Conservation (phyloP, 1,140 invertebrate species). For the Cotesia chilonis region DNA sequence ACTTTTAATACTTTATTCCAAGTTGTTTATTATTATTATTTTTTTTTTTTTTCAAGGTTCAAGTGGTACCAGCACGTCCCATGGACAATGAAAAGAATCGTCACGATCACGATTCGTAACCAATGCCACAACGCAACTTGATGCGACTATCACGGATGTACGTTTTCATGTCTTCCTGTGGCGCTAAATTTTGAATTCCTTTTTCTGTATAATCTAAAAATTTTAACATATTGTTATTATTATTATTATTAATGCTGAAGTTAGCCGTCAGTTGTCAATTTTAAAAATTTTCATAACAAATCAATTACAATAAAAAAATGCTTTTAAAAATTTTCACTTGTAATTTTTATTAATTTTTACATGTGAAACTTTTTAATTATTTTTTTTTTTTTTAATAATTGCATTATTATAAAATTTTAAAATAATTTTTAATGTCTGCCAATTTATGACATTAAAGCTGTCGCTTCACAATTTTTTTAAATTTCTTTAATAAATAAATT, state of each 20-base stretch:
- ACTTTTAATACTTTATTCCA: background rate
- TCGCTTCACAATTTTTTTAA: no score
- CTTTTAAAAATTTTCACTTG: no score
- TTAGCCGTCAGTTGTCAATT: background rate
- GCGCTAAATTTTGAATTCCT: conserved; percentile 13
- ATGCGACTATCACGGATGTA: conserved; percentile 13
- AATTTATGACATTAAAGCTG: no score
- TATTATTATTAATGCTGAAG: background rate
- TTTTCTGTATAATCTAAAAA: background rate
- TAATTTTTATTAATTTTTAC: no score
- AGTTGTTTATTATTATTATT: conserved; percentile 2
- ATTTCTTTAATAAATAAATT: no score
- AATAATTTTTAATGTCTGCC: background rate
- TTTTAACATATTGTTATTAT: background rate
- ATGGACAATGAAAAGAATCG: conserved; percentile 28
- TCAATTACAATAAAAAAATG: no score
- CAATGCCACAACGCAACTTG: conserved; percentile 20
- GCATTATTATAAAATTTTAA: background rate
- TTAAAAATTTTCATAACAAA: no score
- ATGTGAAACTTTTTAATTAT: no score
- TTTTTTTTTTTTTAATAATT: no score
- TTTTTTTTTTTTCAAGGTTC: conserved; percentile 14
- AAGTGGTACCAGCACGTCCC: conserved; percentile 32
- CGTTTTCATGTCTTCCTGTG: conserved; percentile 21
- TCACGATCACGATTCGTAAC: conserved; percentile 1